Base-by-base conservation (phyloP, 2,113 vertebrate genomes). In the Todiramphus chloris region DNA sequence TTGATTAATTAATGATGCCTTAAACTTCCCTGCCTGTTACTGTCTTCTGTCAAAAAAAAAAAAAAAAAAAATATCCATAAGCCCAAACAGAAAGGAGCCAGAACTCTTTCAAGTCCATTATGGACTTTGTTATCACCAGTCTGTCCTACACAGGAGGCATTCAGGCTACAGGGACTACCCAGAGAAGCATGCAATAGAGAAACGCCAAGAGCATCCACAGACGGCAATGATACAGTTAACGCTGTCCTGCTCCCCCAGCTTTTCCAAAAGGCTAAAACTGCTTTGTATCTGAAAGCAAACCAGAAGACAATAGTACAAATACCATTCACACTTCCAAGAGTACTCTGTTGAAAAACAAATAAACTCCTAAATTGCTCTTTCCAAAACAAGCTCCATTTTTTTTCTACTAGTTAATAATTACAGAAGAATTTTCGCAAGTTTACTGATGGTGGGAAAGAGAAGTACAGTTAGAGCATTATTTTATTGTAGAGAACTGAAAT, bases 381-480 rank as follows among this genome's bases (percentile, higher is more conserved):
- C 73, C 59, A 86, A 96, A 94, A 77, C 68, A 93, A 97, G 50
- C 66, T 94, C 21, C 1, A 18, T 59, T 96, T 94, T 94, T 94
- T 95, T 94, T 69, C 76, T 85, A 44, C 58, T 74, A 60, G 43
- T 87, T 68, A 78, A 87, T 81, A 93, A 92, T 75, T 88, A 91
- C 25, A 67, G n/a, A 93, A 74, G 53, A 69, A 89, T 94, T 94
- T 95, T 94, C 74, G 80, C 67, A 87, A 84, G 43, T 92, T 84
- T 92, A 85, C 83, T 96, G 90, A 94, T 62, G 79, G 62, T 97
- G 90, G 74, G 87, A 97, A 96, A 94, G 44, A 94, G 39, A 92
- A 91, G 48, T 62, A 91, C 24, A 93, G 91, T 58, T 59, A 91
- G 21, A 93, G 21, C 2, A 14, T 66, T 96, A 67, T 93, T 95